Base-by-base conservation (phyloP, 2,888 invertebrate genomes). In the Mythimna loreyi region DNA sequence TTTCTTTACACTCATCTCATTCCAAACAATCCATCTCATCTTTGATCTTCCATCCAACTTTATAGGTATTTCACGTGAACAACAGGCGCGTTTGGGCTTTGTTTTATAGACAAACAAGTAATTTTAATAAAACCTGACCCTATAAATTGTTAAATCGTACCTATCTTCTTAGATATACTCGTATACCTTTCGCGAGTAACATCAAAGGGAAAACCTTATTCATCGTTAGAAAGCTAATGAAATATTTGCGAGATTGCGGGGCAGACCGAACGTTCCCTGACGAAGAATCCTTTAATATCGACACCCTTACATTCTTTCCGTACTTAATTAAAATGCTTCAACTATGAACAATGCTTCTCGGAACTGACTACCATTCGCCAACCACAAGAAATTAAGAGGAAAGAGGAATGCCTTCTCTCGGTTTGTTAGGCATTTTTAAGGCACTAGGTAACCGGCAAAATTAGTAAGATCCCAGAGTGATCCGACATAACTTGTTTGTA, bases 201-300 rank as follows among this genome's bases (percentile, higher is more conserved):
- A 47, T 21, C 57, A 47, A 57, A 52, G 52, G 25, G 40, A 53
- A 33, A 67, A 58, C 40, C 45, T 53, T 28, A 7, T 9, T 40
- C 19, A 50, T 33, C 55, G 49, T 43, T 43, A 28, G 33, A n/a
- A 13, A 33, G 19, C 8, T 72, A 72, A 72, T 72, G 76, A 68
- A 72, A 72, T 75, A 75, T 47, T 58, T 68, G 23, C 45, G 53
- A 55, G 23, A 25, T 40, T 60, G 49, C 19, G 5, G 6, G 2
- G 36, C 19, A 30, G 21, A 19, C 33, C 45, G 25, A 47, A 36
- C 36, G 21, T 52, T 52, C 52, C 25, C n/a, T 13, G n/a, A 30
- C 45, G 6, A 11, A 53, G 53, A 50, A 76, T 69, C 72, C 49
- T 47, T 68, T 69, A 76, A 60, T 73, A 69, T 56, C 43, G 21